These are phyloP conservation scores for Climacteris rufus DNA, from an alignment of 2,113 vertebrate species.

Conservation along the genomic window DNA sequence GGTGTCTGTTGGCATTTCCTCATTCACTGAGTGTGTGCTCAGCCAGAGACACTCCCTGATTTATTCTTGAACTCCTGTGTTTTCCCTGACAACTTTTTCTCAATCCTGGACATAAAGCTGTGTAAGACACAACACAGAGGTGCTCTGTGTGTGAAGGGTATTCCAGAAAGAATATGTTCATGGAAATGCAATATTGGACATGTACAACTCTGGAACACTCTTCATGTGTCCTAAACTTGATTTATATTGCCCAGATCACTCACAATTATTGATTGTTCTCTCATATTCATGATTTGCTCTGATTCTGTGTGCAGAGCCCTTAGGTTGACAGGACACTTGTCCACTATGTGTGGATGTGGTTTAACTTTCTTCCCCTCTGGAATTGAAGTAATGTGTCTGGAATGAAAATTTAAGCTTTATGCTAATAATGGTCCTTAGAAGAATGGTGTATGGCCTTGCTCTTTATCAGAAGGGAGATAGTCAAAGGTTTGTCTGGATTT, in stretches of 20 bases:
- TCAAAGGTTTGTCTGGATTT: background rate
- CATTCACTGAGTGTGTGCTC: background rate
- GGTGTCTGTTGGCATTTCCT: background rate
- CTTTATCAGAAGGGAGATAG: background rate
- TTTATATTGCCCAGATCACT: background rate
- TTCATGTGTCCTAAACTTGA: background rate
- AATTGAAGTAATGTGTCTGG: background rate
- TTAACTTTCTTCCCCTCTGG: background rate
- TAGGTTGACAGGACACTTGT: background rate
- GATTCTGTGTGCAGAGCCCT: background rate
- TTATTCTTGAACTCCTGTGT: background rate
- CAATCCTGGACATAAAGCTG: background rate
- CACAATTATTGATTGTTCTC: background rate
- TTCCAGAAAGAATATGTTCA: fast-evolving
- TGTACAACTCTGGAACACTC: background rate
- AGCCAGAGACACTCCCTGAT: background rate
- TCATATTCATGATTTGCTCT: background rate
- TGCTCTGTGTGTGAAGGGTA: background rate
- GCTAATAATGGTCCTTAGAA: background rate
- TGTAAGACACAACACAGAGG: background rate
- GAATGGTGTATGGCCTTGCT: background rate
- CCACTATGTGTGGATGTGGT: background rate
- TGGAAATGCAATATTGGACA: background rate
- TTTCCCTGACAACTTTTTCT: background rate
- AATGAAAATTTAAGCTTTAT: background rate